Conservation (phyloP, 2,888 invertebrate species). For the Neoscelio sp. region DNA sequence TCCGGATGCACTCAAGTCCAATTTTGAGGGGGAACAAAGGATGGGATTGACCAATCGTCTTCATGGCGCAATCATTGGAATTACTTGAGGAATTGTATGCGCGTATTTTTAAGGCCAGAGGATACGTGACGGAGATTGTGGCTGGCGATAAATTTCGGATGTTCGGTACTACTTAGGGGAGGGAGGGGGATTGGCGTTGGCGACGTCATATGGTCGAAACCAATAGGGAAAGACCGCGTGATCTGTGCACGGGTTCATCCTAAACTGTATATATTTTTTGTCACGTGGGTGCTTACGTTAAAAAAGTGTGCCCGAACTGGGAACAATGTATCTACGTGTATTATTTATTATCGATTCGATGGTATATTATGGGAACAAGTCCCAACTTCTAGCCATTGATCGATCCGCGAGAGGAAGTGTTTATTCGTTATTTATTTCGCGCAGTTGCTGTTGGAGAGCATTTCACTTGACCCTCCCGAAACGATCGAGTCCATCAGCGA, state of each 20-base stretch:
- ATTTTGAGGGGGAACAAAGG: conserved; percentile 54
- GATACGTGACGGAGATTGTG: conserved; percentile 50
- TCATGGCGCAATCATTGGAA: conserved; percentile 73
- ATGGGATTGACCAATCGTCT: conserved; percentile 69
- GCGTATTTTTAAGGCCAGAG: conserved; percentile 44
- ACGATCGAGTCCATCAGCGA: conserved; percentile 22
- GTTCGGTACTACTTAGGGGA: no score
- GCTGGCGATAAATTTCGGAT: conserved; percentile 45
- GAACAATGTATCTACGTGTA: no score
- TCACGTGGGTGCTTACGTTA: conserved; percentile 60
- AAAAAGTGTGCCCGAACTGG: no score
- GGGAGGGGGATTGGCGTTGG: no score
- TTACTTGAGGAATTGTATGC: conserved; percentile 77
- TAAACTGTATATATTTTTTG: conserved; percentile 64
- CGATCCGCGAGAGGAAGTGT: conserved; percentile 39
- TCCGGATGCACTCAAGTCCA: conserved; percentile 43
- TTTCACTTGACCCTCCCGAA: conserved; percentile 61
- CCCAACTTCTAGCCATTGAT: no score
- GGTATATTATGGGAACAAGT: no score
- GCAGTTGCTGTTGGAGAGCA: conserved; percentile 33
- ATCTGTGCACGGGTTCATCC: conserved; percentile 49
- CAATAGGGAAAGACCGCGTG: no score
- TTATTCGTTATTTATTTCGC: conserved; percentile 33
- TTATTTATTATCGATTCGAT: no score
- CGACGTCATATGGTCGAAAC: no score